Evolutionary conservation across 2,797 vertebrate genomes (phyloP), one percentile per base, ranked within the genome.

Genomic region (Aselliscus stoliczkanus): DNA sequence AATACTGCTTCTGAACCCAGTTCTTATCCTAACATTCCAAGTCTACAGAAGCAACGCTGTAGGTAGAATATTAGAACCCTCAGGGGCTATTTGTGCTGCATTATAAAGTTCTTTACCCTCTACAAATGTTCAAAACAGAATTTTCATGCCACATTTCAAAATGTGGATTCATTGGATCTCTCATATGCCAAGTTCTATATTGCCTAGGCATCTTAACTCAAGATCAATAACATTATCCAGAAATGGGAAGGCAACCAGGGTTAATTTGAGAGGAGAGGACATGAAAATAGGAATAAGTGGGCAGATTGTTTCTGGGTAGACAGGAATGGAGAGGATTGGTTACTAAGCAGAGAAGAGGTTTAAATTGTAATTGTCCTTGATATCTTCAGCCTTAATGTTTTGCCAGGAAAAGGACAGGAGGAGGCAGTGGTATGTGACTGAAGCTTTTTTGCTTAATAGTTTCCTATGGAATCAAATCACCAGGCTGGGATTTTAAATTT

Each of bases 261-360:
- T 65, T 81, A 79, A 77, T 92, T 81, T 88, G 34, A 88, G 39
- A 87, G 42, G 60, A 81, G 15, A 52, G n/a, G 12, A 42, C n/a
- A 42, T 52, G 47, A 84, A 90, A 86, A 86, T 52, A 88, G 62
- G 47, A 88, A 62, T 52, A 37, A 88, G 47, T 12, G 67, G 76
- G 47, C 52, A 89, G 88, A 62, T 88, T 90, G 47, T 67, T 84
- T 92, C 91, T 75, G 52, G 31, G 80, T 85, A 86, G 76, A 80
- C 17, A 81, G 72, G 27, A 42, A 54, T 60, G 39, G 72, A 75
- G 37, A 88, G 87, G 47, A 81, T 69, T 81, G 91, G 62, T 64
- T 60, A 81, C 81, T 88, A 83, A 79, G 60, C 67, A 54, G 62
- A 88, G 81, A 94, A 29, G 65, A n/a, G 31, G 42, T 69, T 92